A percentile compares a stretch with the other conserved stretches of the same genome.
Evolutionary conservation across 1,140 invertebrate species (phyloP).

Genomic region (Philopotamus ludificatus): DNA sequence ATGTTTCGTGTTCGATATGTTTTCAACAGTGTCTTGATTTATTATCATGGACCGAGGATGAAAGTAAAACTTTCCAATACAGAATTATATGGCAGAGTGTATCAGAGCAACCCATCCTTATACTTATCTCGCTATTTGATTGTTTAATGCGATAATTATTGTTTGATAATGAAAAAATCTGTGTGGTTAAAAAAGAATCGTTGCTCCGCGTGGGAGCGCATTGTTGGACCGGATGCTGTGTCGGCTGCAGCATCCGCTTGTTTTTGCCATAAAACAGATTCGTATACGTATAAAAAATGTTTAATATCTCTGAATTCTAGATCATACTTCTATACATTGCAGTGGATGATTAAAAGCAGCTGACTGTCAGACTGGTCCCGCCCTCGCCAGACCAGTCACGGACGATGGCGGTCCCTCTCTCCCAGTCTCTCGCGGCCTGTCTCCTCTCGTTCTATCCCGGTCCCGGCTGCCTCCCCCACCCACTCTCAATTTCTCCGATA

Average conservation of each 20-base stretch:
- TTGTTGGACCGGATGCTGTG: neutral
- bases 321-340: neutral
- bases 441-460: neutral
- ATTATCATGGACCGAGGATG: no score
- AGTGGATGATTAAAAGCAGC: constrained; percentile 6
- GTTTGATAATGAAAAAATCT: no score
- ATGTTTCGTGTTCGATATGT: no score
- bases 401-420: neutral
- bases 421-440: no score
- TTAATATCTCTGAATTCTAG: neutral
- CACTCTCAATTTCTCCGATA: neutral
- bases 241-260: neutral
- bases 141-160: no score
- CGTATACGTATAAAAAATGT: neutral
- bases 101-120: no score
- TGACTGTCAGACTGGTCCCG: neutral
- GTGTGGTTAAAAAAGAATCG: no score
- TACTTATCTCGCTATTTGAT: no score
- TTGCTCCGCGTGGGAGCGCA: neutral
- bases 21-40: no score
- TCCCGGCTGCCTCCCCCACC: neutral
- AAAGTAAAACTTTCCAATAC: no score
- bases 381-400: neutral
- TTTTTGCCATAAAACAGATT: neutral
- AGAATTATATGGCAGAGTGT: no score